These are phyloP conservation scores for Centropus unirufus DNA, from an alignment of 2,113 vertebrate species.

Conservation along the genomic window DNA sequence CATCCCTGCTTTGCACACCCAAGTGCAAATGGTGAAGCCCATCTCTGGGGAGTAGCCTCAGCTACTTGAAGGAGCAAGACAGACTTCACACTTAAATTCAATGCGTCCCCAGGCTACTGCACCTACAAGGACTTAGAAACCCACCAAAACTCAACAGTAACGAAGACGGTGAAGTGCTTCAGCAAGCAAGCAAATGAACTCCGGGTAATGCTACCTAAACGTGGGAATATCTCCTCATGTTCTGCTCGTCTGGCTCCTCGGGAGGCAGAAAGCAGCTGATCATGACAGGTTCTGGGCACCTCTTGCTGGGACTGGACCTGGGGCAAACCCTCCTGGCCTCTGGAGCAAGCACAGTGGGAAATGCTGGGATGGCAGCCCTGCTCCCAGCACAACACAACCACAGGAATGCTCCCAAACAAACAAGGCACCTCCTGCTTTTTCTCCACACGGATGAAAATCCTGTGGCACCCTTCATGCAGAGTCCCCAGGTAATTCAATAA, in stretches of 20 bases:
- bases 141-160: neutral
- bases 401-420: neutral
- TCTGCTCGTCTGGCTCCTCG: accelerated
- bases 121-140: neutral
- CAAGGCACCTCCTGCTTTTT: neutral
- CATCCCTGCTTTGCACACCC: neutral
- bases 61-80: neutral
- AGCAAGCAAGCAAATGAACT: neutral
- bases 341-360: neutral
- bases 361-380: neutral
- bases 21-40: neutral
- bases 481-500: neutral
- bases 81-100: neutral
- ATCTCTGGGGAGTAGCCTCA: neutral
- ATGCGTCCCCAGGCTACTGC: neutral
- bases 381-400: accelerated
- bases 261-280: neutral
- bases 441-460: neutral
- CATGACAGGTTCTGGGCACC: neutral
- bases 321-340: neutral
- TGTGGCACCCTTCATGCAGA: neutral
- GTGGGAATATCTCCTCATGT: neutral
- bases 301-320: neutral
- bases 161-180: neutral
- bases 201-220: neutral